Conservation (phyloP, 2,888 invertebrate species). For the Philonicus albiceps region DNA sequence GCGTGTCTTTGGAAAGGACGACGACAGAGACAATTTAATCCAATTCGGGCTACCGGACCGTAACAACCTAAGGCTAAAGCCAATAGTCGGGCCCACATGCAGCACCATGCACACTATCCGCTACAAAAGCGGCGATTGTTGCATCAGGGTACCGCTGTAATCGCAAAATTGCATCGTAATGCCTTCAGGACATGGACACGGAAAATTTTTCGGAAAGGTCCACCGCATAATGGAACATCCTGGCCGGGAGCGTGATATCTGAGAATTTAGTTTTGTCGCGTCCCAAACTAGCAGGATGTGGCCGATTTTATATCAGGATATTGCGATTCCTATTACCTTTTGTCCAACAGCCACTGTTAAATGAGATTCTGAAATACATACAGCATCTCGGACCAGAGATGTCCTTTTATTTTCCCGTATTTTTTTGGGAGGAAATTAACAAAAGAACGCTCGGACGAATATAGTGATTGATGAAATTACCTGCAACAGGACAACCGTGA, state of each 20-base stretch:
- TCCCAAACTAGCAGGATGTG: neutral
- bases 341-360: neutral
- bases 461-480: conserved; percentile 24
- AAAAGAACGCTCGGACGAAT: neutral
- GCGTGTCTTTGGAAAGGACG: neutral
- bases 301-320: conserved; percentile 39
- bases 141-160: neutral
- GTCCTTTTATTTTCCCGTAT: neutral
- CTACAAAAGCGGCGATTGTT: neutral
- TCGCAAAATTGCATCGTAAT: conserved; percentile 36
- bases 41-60: conserved; percentile 24
- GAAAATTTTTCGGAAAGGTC: neutral
- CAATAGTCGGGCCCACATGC: neutral
- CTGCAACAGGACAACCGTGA: neutral
- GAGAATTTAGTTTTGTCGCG: neutral
- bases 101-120: neutral
- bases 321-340: conserved; percentile 32
- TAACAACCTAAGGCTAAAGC: conserved; percentile 12
- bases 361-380: neutral
- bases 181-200: conserved; percentile 24
- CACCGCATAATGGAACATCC: conserved; percentile 8
- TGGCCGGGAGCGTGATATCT: conserved; percentile 4
- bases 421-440: neutral
- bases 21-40: conserved; percentile 19
- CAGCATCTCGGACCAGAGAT: neutral